A percentile compares a stretch with the other conserved stretches of the same genome.
Conservation (phyloP, 2,797 vertebrate genomes). For the Microchirus variegatus region DNA sequence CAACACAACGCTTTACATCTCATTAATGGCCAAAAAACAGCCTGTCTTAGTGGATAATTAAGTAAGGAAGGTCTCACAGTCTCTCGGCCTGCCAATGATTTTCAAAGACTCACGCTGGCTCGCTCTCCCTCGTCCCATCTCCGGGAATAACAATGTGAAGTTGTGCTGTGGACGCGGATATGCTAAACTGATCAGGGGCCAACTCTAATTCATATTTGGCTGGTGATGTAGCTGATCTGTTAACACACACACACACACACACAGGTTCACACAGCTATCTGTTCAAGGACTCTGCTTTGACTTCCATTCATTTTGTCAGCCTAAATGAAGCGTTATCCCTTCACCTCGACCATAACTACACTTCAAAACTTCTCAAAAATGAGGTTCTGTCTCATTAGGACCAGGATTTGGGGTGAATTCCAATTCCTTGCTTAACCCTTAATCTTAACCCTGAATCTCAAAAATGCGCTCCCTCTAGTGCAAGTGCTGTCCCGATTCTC, state of each 20-base stretch:
- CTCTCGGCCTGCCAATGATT: neutral
- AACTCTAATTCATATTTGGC: neutral
- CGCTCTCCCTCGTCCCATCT: neutral
- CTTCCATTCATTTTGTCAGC: too few species aligned
- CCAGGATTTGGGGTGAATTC: too few species aligned
- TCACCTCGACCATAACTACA: too few species aligned
- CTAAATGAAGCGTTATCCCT: too few species aligned
- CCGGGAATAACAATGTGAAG: neutral
- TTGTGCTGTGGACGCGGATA: neutral
- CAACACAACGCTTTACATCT: neutral
- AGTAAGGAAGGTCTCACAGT: neutral
- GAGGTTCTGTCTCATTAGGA: too few species aligned
- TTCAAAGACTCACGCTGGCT: too few species aligned
- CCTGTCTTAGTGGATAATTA: neutral
- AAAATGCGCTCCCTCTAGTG: too few species aligned
- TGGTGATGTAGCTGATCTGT: neutral
- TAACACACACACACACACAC: neutral
- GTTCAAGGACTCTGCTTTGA: too few species aligned
- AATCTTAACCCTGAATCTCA: too few species aligned
- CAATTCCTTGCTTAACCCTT: too few species aligned
- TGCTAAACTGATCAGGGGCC: neutral
- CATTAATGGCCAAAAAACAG: neutral
- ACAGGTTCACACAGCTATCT: neutral
- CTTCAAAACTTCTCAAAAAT: too few species aligned
- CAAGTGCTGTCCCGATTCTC: too few species aligned